Evolutionary conservation across 2,888 invertebrate genomes (phyloP).

Genomic region (Rhingia campestris): DNA sequence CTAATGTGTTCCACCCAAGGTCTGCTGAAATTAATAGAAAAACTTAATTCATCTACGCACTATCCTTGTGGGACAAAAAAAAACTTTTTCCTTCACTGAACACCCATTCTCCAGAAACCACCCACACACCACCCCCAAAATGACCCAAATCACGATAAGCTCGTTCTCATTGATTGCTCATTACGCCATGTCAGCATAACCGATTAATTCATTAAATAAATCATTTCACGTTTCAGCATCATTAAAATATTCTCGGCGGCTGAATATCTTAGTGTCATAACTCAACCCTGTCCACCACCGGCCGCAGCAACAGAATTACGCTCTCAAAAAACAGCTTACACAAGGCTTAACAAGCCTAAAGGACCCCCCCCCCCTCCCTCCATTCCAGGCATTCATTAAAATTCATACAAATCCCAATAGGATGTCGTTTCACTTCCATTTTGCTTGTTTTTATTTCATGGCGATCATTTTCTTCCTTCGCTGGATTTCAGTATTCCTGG

Average conservation of each 20-base stretch:
- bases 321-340: slow-evolving; percentile 61
- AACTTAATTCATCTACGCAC: no score
- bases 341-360: slow-evolving; percentile 61
- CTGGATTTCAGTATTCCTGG: neutral
- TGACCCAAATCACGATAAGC: slow-evolving; percentile 22
- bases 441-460: neutral
- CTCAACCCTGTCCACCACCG: slow-evolving; percentile 5
- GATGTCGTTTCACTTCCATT: slow-evolving; percentile 38
- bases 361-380: slow-evolving; percentile 6
- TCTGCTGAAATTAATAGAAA: no score
- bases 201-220: slow-evolving; percentile 70
- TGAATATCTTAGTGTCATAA: slow-evolving; percentile 68
- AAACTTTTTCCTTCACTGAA: no score
- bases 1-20: neutral
- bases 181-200: slow-evolving; percentile 59
- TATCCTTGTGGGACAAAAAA: no score
- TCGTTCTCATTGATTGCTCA: slow-evolving; percentile 45
- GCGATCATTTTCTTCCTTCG: slow-evolving; percentile 48
- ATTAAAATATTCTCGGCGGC: slow-evolving; percentile 59
- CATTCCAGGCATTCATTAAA: slow-evolving; percentile 60
- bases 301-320: slow-evolving; percentile 39
- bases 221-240: slow-evolving; percentile 64
- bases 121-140: neutral
- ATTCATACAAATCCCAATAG: slow-evolving; percentile 73
- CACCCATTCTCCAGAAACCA: no score